Base-by-base conservation (phyloP, 2,113 vertebrate genomes). In the Strix aluco region DNA sequence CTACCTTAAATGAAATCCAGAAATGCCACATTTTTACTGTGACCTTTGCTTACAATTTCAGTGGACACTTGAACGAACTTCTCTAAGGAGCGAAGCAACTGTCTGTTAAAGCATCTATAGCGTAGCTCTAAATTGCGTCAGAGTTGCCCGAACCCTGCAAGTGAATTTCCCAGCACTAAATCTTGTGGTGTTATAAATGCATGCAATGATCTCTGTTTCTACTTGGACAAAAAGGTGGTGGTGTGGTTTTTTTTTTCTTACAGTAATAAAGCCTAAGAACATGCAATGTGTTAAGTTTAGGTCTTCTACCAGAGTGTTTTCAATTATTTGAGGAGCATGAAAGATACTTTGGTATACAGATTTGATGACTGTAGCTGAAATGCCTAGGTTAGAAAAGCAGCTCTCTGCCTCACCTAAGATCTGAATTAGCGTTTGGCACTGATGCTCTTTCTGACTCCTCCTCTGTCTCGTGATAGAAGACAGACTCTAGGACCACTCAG, bases 1-100 rank as follows among this genome's bases (percentile, higher is more conserved):
- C 83, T 86, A 40, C 90, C 86, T 78, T 92, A 92, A 93, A 95
- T 95, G 92, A 96, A 91, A 91, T 93, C 90, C 93, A 96, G 94
- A 95, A 88, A 87, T 40, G 13, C 81, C 74, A 86, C 71, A 27
- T 96, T 95, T 95, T 90, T 85, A 63, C 54, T 88, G 29, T 90
- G 88, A 86, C 92, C 92, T 96, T 90, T 95, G 82, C 72, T 90
- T 94, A 78, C 34, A 22, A 10, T 91, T 87, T 94, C 2, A 10
- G 46, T 87, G 93, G 94, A 69, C 74, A 23, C 75, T 94, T 88
- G 81, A 95, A 70, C 69, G 22, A 46, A 42, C 70, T 92, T 88
- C 75, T 89, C 49, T 15, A 34, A 70, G 94, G 47, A 92, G 77
- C 25, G 72, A 57, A 63, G 82, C 38, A 32, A 51, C 81, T 82